phyloP scores from a whole-genome alignment of 2,888 invertebrate species.

The Drosophila anomalata region DNA sequence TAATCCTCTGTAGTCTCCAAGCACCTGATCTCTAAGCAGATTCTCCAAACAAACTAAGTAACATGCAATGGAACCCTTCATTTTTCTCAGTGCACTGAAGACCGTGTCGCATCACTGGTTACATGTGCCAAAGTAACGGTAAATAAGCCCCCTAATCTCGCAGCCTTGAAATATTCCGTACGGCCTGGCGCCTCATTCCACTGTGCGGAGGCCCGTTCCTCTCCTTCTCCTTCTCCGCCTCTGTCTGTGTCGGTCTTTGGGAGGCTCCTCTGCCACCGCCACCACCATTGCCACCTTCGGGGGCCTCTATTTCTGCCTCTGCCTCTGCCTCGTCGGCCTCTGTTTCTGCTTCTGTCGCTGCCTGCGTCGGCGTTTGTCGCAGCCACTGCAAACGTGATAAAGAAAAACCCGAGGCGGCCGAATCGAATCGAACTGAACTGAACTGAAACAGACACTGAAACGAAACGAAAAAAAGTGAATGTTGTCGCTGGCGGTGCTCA shows the following conservation, averaged over 20 bases:
- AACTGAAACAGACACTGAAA: conserved; percentile 4
- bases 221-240: neutral
- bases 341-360: conserved; percentile 21
- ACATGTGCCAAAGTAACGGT: conserved; percentile 19
- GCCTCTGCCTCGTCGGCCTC: neutral
- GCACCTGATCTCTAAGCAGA: no score
- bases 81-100: neutral
- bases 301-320: neutral
- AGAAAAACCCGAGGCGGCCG: conserved; percentile 75
- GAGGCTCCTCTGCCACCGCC: neutral
- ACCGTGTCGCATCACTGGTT: neutral
- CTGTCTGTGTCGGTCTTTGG: conserved; percentile 16
- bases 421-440: conserved; percentile 24
- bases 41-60: no score
- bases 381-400: conserved; percentile 72
- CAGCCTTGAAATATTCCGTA: conserved; percentile 23
- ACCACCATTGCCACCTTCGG: neutral
- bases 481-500: conserved; percentile 76
- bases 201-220: conserved; percentile 2
- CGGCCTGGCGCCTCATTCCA: neutral
- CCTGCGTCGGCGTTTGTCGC: conserved; percentile 24
- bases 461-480: conserved; percentile 73
- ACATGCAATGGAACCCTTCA: neutral
- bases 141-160: conserved; percentile 13
- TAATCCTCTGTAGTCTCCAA: no score